phyloP scores from a whole-genome alignment of 2,888 invertebrate genomes.

The Lydus trimaculatus region DNA sequence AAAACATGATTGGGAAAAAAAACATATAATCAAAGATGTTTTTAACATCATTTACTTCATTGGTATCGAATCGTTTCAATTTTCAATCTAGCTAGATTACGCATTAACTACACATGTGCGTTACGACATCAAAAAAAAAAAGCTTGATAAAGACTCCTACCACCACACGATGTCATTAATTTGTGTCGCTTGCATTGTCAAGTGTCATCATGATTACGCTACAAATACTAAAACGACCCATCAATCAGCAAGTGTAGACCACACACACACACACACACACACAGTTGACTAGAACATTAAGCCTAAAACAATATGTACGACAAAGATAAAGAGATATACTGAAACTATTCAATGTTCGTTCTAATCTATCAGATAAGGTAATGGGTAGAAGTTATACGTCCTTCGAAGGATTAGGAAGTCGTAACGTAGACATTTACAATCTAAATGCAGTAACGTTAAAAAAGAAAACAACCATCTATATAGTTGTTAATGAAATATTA shows the following conservation, averaged over 20 bases:
- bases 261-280: not conserved
- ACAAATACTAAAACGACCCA: constrained; percentile 39
- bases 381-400: constrained; percentile 24
- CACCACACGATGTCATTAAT: constrained; percentile 46
- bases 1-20: not conserved
- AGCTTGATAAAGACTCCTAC: constrained; percentile 46
- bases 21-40: not conserved
- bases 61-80: not conserved
- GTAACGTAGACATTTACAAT: not conserved
- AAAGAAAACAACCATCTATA: constrained; percentile 6
- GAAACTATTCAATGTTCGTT: constrained; percentile 31
- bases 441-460: not conserved
- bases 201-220: constrained; percentile 51
- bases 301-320: not conserved
- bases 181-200: constrained; percentile 45
- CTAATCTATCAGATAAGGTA: constrained; percentile 37
- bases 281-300: not conserved
- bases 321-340: constrained; percentile 19
- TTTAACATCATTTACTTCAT: not conserved
- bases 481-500: constrained; percentile 20
- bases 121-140: constrained; percentile 14
- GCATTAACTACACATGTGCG: constrained; percentile 6
- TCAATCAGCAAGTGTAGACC: constrained; percentile 38
- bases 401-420: constrained; percentile 32
- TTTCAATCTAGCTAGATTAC: not conserved